These are phyloP conservation scores for Salvelinus sp. DNA, from an alignment of 2,113 vertebrate genomes.

Conservation along the genomic window DNA sequence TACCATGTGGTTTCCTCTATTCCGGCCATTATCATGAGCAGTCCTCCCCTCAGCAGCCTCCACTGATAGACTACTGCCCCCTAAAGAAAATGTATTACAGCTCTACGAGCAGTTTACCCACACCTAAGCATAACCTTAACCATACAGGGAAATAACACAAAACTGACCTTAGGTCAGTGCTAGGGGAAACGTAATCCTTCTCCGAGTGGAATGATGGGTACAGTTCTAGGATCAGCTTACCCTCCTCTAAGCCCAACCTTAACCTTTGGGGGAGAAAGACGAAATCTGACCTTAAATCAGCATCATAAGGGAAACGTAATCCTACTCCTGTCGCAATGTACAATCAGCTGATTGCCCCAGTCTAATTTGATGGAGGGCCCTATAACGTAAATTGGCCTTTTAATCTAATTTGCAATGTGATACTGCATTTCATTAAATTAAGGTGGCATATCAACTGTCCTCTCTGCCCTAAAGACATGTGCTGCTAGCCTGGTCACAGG, in stretches of 20 bases:
- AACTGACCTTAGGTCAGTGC: not conserved
- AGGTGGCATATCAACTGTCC: constrained; percentile 41
- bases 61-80: no score
- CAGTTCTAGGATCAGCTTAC: not conserved
- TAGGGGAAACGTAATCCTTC: not conserved
- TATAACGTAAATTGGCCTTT: constrained; percentile 28
- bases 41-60: no score
- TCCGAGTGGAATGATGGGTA: constrained; percentile 11
- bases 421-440: constrained; percentile 32
- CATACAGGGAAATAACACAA: not conserved
- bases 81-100: no score
- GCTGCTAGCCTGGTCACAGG: not conserved
- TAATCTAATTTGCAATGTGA: constrained; percentile 19
- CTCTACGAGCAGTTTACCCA: not conserved
- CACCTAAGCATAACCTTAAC: not conserved
- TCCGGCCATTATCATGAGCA: no score
- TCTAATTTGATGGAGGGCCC: constrained; percentile 49
- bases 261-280: not conserved
- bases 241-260: not conserved
- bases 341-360: constrained; percentile 12
- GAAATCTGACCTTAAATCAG: not conserved
- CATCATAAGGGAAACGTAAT: not conserved
- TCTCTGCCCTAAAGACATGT: not conserved
- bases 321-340: constrained; percentile 14
- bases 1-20: no score